Base-by-base conservation (phyloP, 2,888 invertebrate species). In the Empis stercorea region DNA sequence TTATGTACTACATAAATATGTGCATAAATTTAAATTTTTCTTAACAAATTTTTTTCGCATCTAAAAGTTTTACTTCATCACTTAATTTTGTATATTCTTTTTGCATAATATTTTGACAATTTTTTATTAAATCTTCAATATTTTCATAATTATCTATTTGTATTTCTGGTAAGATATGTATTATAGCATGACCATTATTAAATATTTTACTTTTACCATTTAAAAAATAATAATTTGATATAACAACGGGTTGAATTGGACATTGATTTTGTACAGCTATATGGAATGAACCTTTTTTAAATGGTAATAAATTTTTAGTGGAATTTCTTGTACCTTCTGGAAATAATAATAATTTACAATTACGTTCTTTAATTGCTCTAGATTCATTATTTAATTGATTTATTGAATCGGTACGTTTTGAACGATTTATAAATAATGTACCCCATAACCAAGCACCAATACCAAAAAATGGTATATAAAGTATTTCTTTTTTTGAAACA, bases 231-330 rank as follows among this genome's bases (percentile, higher is more conserved):
- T 92, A 94, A 60, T 82, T 77, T 9, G 89, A 91, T 49, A 91
- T 81, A 20, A 92, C 87, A 1, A 94, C 81, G 0, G 95, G 94
- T 60, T 92, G 84, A 51, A 95, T 82, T 5, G 92, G 88, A 50
- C 87, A 80, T 61, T 80, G 79, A 6, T 87, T 84, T 54, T 81
- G 79, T 52, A 93, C 72, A 0, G 96, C 95, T 53, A 95, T 80
- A 68, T 94, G 91, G 72, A 97, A 96, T 4, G 92, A 93, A 10
- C 95, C 95, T 65, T 95, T 96, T 64, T 96, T 93, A 69, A 96
- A 94, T 2, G 92, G 88, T 56, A 93, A 69, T 59, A 96, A 70
- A 23, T 77, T 76, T 30, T 81, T 83, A 46, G 76, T 78, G n/a
- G 77, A 76, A 61, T 84, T 81, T 51, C 96, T 74, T 9, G 94